phyloP scores from a whole-genome alignment of 2,113 vertebrate species.

The Coracopsis vasa region DNA sequence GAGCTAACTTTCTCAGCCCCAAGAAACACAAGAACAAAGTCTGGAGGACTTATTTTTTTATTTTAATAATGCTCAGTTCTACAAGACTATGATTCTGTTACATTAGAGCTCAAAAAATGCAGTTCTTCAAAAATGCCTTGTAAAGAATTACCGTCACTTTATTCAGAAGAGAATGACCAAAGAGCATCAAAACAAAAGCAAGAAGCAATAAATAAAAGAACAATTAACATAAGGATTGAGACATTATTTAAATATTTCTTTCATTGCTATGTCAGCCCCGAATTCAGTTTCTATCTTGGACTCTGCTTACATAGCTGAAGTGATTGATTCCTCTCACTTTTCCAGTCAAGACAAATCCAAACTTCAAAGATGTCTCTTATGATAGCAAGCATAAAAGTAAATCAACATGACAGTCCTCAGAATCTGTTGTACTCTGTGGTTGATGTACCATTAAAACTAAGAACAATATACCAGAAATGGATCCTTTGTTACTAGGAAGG shows the following conservation, averaged over 20 bases:
- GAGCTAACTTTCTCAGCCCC: not conserved
- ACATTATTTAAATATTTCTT: not conserved
- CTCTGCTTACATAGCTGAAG: not conserved
- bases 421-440: not conserved
- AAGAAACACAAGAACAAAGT: not conserved
- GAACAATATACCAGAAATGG: not conserved
- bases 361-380: not conserved
- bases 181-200: not conserved
- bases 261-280: not conserved
- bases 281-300: not conserved
- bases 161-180: not conserved
- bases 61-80: not conserved
- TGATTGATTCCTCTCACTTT: not conserved
- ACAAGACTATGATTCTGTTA: not conserved
- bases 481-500: not conserved
- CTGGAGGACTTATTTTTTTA: not conserved
- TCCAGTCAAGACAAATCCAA: not conserved
- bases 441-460: not conserved
- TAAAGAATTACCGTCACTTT: not conserved
- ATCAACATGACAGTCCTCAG: not conserved
- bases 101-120: not conserved
- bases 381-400: not conserved
- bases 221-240: not conserved
- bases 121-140: not conserved
- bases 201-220: not conserved